phyloP scores from a whole-genome alignment of 2,888 invertebrate species.

The Theretra japonica region DNA sequence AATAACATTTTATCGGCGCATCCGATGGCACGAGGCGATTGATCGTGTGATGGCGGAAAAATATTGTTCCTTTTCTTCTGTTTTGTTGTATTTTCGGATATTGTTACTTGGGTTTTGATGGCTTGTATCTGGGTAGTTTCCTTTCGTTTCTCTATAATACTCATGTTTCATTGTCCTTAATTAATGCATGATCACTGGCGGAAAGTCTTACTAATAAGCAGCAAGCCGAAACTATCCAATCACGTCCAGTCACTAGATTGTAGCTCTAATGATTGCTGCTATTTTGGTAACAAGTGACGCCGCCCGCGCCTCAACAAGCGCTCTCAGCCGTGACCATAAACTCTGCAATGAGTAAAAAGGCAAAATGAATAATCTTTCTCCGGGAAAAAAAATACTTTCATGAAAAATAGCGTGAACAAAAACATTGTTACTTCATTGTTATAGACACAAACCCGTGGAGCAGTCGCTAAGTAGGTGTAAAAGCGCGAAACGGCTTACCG shows the following conservation, averaged over 20 bases:
- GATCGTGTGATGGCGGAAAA: not conserved
- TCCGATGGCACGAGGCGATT: constrained; percentile 46
- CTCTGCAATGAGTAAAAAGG: not conserved
- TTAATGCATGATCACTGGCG: not conserved
- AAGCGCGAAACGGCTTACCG: constrained; percentile 36
- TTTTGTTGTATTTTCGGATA: not conserved
- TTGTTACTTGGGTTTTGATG: not conserved
- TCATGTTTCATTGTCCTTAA: too few relatives aligned
- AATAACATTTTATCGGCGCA: constrained; percentile 43
- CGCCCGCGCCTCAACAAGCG: not conserved
- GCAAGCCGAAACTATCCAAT: not conserved
- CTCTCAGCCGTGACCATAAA: not conserved
- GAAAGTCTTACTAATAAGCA: too few relatives aligned
- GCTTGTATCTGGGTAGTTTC: not conserved
- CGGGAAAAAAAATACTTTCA: constrained; percentile 34
- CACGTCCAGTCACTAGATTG: not conserved
- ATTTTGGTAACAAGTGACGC: not conserved
- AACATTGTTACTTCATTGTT: constrained; percentile 24
- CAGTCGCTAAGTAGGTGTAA: constrained; percentile 31
- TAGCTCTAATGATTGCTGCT: not conserved
- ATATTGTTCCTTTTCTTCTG: not conserved
- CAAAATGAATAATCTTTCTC: not conserved
- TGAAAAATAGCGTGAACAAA: constrained; percentile 16
- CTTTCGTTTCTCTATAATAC: too few relatives aligned
- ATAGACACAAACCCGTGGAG: constrained; percentile 23